Percentiles rank a stretch among this genome's conserved stretches.
Conservation (phyloP, 2,113 vertebrate genomes). For the Phyllostomus discolor region DNA sequence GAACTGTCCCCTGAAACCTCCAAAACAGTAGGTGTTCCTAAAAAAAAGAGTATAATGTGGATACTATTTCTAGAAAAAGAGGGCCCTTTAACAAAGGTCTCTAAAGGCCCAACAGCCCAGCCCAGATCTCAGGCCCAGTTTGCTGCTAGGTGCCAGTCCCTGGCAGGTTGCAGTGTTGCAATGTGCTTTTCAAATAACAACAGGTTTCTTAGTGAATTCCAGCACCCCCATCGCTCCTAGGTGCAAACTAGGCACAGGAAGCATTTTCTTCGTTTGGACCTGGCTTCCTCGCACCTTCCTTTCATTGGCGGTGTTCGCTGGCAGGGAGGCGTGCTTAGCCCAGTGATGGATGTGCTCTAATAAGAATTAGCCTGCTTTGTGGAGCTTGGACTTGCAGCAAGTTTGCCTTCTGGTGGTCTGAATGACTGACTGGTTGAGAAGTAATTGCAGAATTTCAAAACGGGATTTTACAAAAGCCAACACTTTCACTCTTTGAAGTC, state of each 20-base stretch:
- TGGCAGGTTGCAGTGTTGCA: neutral
- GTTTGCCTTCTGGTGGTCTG: neutral
- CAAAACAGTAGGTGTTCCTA: neutral
- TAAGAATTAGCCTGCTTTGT: neutral
- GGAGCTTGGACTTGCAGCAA: neutral
- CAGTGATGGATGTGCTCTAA: neutral
- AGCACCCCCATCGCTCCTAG: neutral
- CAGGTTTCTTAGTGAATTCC: neutral
- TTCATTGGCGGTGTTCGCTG: neutral
- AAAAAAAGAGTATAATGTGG: neutral
- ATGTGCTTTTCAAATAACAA: neutral
- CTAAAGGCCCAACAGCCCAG: neutral
- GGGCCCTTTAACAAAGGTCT: neutral
- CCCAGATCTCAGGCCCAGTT: neutral
- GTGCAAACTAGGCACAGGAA: neutral
- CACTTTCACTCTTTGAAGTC: neutral
- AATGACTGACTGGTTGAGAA: constrained; percentile 7
- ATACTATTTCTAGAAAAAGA: neutral
- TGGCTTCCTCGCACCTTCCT: neutral
- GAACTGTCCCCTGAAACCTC: neutral
- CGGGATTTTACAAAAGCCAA: neutral
- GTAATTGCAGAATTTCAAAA: constrained; percentile 21
- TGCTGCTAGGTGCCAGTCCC: neutral
- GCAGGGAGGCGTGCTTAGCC: neutral
- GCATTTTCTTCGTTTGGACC: neutral